phyloP scores from a whole-genome alignment of 1,140 invertebrate species.

The Heliothis virescens region DNA sequence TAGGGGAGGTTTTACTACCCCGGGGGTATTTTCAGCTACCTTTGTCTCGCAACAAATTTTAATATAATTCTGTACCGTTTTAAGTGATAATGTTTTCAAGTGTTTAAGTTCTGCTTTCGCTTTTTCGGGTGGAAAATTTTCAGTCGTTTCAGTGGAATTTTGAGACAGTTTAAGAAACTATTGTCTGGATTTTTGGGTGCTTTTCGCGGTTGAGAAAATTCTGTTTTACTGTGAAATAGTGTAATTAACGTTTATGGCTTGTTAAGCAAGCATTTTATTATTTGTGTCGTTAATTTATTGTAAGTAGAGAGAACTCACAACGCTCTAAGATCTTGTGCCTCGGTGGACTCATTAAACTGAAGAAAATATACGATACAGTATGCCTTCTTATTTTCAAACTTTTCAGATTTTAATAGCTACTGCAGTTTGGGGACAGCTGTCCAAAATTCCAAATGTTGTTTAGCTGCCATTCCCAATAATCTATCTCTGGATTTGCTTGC shows the following conservation, averaged over 20 bases:
- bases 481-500: no score
- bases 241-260: neutral
- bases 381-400: no score
- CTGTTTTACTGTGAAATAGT: neutral
- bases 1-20: constrained; percentile 3
- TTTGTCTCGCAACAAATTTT: constrained; percentile 48
- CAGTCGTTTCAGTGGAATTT: neutral
- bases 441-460: no score
- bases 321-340: no score
- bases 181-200: neutral
- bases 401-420: no score
- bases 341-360: no score
- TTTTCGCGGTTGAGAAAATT: neutral
- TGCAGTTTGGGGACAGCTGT: no score
- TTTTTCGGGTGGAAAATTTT: constrained; percentile 19
- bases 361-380: no score
- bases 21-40: constrained; percentile 29
- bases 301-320: no score
- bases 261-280: neutral
- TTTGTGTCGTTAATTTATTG: neutral
- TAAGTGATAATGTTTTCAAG: constrained; percentile 44
- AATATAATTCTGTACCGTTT: constrained; percentile 33
- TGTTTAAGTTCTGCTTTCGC: constrained; percentile 25
- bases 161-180: constrained; percentile 13
- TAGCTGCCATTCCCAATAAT: no score